A percentile compares a stretch with the other conserved stretches of the same genome.
phyloP scores from a whole-genome alignment of 2,113 vertebrate species.

The Origma solitaria region DNA sequence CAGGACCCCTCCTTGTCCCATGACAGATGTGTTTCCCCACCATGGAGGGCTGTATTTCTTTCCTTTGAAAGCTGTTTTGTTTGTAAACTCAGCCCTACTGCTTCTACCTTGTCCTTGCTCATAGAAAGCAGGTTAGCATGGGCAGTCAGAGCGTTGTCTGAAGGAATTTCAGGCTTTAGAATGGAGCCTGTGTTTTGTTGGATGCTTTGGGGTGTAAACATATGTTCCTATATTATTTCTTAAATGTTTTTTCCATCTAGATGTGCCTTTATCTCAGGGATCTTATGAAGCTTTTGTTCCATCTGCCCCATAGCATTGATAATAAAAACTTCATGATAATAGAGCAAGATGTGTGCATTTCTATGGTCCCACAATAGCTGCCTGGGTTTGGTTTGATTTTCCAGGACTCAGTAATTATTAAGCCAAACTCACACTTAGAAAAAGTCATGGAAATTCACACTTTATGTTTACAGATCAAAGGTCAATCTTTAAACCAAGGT shows the following conservation, averaged over 20 bases:
- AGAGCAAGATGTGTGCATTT: neutral
- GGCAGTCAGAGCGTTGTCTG: neutral
- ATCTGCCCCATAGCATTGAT: rapidly evolving
- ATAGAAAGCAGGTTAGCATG: neutral
- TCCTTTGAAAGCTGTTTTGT: neutral
- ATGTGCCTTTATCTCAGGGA: neutral
- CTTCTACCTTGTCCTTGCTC: neutral
- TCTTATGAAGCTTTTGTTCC: neutral
- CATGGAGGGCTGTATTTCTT: neutral
- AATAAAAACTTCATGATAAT: neutral
- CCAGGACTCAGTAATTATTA: neutral
- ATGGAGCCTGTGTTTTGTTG: neutral
- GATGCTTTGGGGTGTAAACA: neutral
- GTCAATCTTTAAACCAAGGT: neutral
- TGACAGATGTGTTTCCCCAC: rapidly evolving
- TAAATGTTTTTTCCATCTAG: neutral
- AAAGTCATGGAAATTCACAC: neutral
- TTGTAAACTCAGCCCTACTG: neutral
- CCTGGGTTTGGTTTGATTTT: neutral
- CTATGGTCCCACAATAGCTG: neutral
- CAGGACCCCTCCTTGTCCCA: neutral
- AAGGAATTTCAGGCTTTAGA: neutral
- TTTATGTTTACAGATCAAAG: neutral
- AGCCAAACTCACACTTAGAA: neutral
- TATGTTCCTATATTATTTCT: neutral